Evolutionary conservation across 2,888 invertebrate genomes (phyloP), one percentile per base, ranked within the genome.

Genomic region (Lepidochitona cinerea): DNA sequence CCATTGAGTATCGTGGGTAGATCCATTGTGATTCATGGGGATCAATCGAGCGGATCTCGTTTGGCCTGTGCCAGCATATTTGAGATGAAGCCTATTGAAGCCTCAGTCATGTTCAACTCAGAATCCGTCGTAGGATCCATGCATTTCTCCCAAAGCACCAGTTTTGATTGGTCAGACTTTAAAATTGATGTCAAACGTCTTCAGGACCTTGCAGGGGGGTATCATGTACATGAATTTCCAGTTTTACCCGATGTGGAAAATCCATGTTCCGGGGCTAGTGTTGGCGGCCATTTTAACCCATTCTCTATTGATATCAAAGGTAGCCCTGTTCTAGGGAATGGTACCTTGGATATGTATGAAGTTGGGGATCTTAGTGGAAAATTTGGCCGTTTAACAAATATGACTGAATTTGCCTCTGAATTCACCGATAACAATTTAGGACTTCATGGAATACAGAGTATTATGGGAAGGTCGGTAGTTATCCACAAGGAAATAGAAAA

Each of bases 11-110:
- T 96, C 84, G 88, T 97, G 84, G 95, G 95, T 68, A 95, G 94
- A 89, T 95, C 97, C 7, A 91, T 98, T 37, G 95, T 97, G 1
- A 93, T 98, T 68, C 96, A 95, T 85, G 97, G 96, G 87, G 96
- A 97, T 87, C 93, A 95, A 86, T 96, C 96, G 0, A 97, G 97
- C 0, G 94, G 94, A 77, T 69, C 59, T 1, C 64, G 79, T 67
- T 92, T 97, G 87, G 96, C 96, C 0, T 98, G 98, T 89, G 95
- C 96, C 9, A 93, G 81, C 70, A 77, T 87, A 6, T 67, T 72
- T 37, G 69, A 71, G 23, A 68, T 77, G n/a, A 29, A 41, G 12
- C 69, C 68, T 23, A 37, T 36, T 14, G 12, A 37, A n/a, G 75
- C 70, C 1, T 12, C 23, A 18, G 68, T 69, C 26, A 49, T 3